Evolutionary conservation across 2,888 invertebrate species (phyloP), one percentile per base, ranked within the genome.

Genomic region (Oscheius myriophilus): DNA sequence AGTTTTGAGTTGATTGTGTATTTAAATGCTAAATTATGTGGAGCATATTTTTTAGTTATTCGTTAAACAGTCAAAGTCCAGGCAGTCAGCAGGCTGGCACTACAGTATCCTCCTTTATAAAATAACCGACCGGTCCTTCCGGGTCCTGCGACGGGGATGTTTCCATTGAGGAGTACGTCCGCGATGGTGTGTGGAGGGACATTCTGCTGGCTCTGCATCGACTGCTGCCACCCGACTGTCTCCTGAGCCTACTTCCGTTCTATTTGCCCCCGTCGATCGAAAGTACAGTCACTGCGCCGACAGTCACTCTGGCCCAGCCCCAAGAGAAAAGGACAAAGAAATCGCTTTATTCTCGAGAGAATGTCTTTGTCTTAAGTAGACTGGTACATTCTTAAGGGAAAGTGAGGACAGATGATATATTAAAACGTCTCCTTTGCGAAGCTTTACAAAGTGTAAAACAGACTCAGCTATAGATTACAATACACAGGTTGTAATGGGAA

Each of bases 161-260:
- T 78, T 14, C 78, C 78, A 63, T 73, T 78, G 21, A 67, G 54
- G 46, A 80, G 71, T 1, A 80, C 77, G 57, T 76, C 78, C 41
- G 78, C 76, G 62, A 80, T 64, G 52, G 75, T 72, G 18, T 63
- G 49, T 9, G 52, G 41, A 21, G 59, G 51, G 16, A 16, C 45
- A 25, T 39, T 11, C 33, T 51, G 41, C 26, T 49, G 54, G 18
- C 53, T 51, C 12, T 54, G 45, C 66, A 66, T 66, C 26, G 25
- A 45, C 39, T 33, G 33, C 33, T 33, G 33, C 33, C 33, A 33
- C 33, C 33, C 33, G 33, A 33, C 33, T 33, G 33, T 9, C 33
- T 33, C 4, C 33, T 9, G 9, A 9, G n/a, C n/a, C n/a, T 33
- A 33, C 33, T 33, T 33, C 33, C 33, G n/a, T 33, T 33, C 33